Base-by-base conservation (phyloP, 1,140 invertebrate species). In the Chrysoperla carnea region DNA sequence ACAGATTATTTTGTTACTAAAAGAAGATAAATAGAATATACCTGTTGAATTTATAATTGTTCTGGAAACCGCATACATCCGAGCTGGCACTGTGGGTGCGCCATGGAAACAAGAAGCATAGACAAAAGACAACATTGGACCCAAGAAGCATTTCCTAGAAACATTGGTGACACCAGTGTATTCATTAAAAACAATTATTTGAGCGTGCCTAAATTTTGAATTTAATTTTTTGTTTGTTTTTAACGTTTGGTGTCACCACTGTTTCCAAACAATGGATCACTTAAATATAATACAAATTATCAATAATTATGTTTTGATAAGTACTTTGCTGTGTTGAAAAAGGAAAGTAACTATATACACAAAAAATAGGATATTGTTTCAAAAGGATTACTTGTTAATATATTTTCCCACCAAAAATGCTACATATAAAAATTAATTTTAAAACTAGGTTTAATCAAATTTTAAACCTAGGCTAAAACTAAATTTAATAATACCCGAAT, bases 41-140 rank as follows among this genome's bases (percentile, higher is more conserved):
- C 58, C 58, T 60, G 50, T 51, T 54, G 41, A 59, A 50, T 44
- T 52, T 57, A 55, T 59, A 57, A 55, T 56, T 59, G 45, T 52
- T 53, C 39, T 56, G 43, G 39, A 50, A 48, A 50, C 55, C 50
- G 49, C 57, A 51, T 43, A 55, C 50, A 41, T 58, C 56, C 43
- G 57, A 58, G 51, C 50, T 54, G 47, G 55, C 59, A 51, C 40
- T 41, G 40, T 41, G 29, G 40, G 40, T 29, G 40, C 29, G 45
- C 31, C 40, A 45, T 45, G 45, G 41, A 44, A 49, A 44, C 42
- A 43, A 48, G 17, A 41, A 41, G 41, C 40, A 42, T 31, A 41
- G 40, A 44, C 37, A 43, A 42, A 31, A 41, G 40, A 44, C 37
- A 43, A 48, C 36, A 48, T 40, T 45, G 40, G 40, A 29, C 46